phyloP scores from a whole-genome alignment of 2,888 invertebrate species.

The Ceriagrion tenellum region DNA sequence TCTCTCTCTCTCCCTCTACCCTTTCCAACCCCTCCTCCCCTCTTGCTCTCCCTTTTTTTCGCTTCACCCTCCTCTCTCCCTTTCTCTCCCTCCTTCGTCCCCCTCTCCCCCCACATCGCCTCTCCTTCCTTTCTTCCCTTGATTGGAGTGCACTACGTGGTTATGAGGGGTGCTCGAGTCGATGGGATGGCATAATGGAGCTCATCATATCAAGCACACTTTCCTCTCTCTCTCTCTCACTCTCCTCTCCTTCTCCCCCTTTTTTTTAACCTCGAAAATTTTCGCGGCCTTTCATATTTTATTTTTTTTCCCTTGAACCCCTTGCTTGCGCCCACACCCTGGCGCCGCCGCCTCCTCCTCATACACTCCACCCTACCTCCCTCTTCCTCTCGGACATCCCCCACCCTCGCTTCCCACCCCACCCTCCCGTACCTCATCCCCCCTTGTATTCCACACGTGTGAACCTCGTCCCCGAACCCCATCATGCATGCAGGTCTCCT shows the following conservation, averaged over 20 bases:
- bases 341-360: background rate
- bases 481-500: background rate
- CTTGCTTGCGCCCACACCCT: background rate
- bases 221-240: background rate
- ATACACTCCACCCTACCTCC: background rate
- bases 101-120: background rate
- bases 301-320: background rate
- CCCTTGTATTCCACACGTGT: background rate
- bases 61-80: too few relatives aligned
- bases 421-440: too few relatives aligned
- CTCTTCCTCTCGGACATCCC: slow-evolving; percentile 5
- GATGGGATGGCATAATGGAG: slow-evolving; percentile 62
- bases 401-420: background rate
- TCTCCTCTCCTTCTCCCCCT: background rate
- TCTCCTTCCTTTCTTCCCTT: slow-evolving; percentile 18
- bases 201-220: slow-evolving; percentile 58
- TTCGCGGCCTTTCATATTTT: background rate
- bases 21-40: background rate
- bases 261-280: slow-evolving; percentile 5
- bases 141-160: slow-evolving; percentile 61
- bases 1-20: background rate
- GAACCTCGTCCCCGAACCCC: background rate
- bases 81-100: background rate
- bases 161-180: slow-evolving; percentile 53
- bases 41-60: background rate